Evolutionary conservation across 2,797 vertebrate species (phyloP).

Genomic region (Coregonus suidteri): DNA sequence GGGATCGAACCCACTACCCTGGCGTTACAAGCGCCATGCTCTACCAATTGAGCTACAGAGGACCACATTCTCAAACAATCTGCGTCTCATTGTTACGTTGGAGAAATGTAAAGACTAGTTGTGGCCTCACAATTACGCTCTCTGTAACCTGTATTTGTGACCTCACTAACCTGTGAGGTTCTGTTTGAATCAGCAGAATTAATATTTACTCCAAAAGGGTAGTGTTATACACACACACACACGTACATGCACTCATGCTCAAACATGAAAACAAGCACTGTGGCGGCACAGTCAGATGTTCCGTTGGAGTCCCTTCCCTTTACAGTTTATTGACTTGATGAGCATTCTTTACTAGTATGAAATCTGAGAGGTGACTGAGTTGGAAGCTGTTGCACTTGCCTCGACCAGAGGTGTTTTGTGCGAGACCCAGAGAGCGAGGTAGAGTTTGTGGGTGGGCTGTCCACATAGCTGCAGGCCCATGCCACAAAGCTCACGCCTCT

Average conservation of each 20-base stretch:
- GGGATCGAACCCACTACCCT: no score
- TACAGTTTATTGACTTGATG: not conserved
- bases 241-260: not conserved
- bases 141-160: not conserved
- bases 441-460: slow-evolving; percentile 29
- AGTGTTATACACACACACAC: not conserved
- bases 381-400: not conserved
- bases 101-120: not conserved
- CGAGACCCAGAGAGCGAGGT: not conserved
- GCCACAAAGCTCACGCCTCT: slow-evolving; percentile 45
- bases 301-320: not conserved
- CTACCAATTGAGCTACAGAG: no score
- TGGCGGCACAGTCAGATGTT: not conserved
- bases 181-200: not conserved
- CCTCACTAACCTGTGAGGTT: not conserved
- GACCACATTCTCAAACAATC: no score
- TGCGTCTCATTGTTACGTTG: not conserved
- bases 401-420: not conserved
- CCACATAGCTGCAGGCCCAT: slow-evolving; percentile 26
- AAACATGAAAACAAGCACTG: not conserved
- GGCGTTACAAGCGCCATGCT: no score
- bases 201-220: slow-evolving; percentile 6
- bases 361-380: not conserved
- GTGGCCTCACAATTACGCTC: not conserved
- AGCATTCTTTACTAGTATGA: not conserved